Base-by-base conservation (phyloP, 2,113 vertebrate genomes). In the Seriola rivoliana region DNA sequence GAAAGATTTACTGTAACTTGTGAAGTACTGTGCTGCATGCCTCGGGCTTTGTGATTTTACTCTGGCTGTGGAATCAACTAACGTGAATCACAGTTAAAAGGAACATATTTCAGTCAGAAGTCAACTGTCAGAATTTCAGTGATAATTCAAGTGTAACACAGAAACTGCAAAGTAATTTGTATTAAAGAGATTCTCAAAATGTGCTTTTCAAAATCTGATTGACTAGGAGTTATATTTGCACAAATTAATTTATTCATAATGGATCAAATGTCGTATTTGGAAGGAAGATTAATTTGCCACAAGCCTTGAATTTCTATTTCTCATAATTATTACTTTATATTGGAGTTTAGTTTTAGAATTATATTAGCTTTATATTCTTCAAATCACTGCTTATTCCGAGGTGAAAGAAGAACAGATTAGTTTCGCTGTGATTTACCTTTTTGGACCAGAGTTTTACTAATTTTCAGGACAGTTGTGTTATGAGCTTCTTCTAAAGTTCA, bases 71-170 rank as follows among this genome's bases (percentile, higher is more conserved):
- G 16, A 48, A 17, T 52, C 7, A 4, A 21, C 17, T 19, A 52
- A 52, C 17, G 17, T 52, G 50, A 52, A 19, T n/a, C n/a, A n/a
- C 21, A 55, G 11, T 57, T 12, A 63, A 10, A 62, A 21, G n/a
- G 19, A 58, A 29, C 34, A 40, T 11, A 34, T 67, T 77, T 68
- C 9, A 77, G 14, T 12, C 17, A 17, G 25, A 14, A 16, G 14
- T 48, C 12, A 48, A 48, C 9, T 44, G 42, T 44, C 42, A 44
- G 42, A 12, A 44, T 44, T 44, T 68, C 1, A 11, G 16, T n/a
- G 57, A 70, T 63, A 82, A 75, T 64, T 58, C 48, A 82, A 77
- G 32, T 40, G 29, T n/a, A 8, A 8, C 9, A 0, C 13, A 36
- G 29, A 58, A 36, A 14, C 25, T 55, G 44, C 9, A 34, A 44